Conservation (phyloP, 2,888 invertebrate species). For the Parascotia fuliginaria region DNA sequence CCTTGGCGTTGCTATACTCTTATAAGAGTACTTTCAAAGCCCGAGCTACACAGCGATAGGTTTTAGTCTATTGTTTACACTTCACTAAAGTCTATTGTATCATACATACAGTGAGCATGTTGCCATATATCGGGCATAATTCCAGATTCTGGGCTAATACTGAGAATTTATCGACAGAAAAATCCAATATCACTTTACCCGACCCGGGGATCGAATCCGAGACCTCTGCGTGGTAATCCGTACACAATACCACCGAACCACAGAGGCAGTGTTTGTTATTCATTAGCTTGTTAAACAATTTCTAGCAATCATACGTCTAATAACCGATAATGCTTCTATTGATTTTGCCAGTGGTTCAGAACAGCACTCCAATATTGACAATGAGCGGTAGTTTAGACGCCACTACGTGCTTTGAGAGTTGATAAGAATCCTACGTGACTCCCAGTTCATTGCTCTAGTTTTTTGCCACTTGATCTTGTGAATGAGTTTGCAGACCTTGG, state of each 20-base stretch:
- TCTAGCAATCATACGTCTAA: conserved; percentile 67
- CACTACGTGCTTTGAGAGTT: conserved; percentile 76
- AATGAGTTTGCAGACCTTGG: conserved; percentile 79
- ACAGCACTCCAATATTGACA: conserved; percentile 81
- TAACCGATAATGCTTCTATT: conserved; percentile 77
- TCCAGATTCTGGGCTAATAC: no score
- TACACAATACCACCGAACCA: no score
- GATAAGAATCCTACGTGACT: conserved; percentile 81
- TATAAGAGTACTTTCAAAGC: no score
- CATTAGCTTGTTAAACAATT: conserved; percentile 67
- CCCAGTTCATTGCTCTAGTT: conserved; percentile 83
- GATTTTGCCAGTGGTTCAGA: conserved; percentile 77
- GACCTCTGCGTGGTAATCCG: no score
- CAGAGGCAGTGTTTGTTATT: no score
- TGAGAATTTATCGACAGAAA: no score
- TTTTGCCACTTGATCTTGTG: conserved; percentile 80
- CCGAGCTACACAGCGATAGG: conserved; percentile 4
- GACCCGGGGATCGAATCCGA: no score
- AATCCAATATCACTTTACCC: no score
- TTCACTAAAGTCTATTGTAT: conserved; percentile 44
- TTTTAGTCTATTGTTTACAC: conserved; percentile 25
- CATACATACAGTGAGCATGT: no score
- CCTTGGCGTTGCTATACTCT: conserved; percentile 7
- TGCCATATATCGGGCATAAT: no score
- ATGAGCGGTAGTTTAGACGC: conserved; percentile 84